Base-by-base conservation (phyloP, 1,140 invertebrate species). In the Brachionus plicatilis region DNA sequence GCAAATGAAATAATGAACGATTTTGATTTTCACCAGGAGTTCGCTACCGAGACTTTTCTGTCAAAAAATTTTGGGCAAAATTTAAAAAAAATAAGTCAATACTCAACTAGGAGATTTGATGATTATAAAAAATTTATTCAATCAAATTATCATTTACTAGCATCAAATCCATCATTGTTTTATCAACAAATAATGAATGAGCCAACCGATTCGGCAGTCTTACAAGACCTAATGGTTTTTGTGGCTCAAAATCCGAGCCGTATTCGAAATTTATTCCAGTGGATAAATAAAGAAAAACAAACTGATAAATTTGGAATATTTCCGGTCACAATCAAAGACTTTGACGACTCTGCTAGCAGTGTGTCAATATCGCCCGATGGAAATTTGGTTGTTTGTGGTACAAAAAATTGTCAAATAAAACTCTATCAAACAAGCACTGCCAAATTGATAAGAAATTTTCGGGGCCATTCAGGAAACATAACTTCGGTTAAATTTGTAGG, bases 131-230 rank as follows among this genome's bases (percentile, higher is more conserved):
- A 17, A 47, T 83, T 83, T 83, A 47, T 83, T 47, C 43, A 68
- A 45, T 29, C 43, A n/a, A 83, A 83, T 72, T 68, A 33, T 20
- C 78, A 76, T 70, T 60, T 85, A 12, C 72, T 60, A 60, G 65
- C 12, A 84, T 88, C 87, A 27, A 86, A 87, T 84, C 88, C 89
- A 56, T 85, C 86, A 11, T 79, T 89, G 70, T 86, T 87, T 7
- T 88, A 87, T 87, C 89, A 89, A 82, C 88, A 89, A 80, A 88
- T 87, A 6, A 83, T 87, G 8, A 89, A 89, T 86, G 87, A 88
- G 56, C 85, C 86, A 7, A 60, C 60, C 0, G 66, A 80, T 12
- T 86, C 86, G 1, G 17, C 24, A 7, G 85, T 86, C 11, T 78
- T 75, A 14, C 41, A 84, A 45, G 87, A 88, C 65, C 85, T 85